A percentile compares a stretch with the other conserved stretches of the same genome.
Conservation (phyloP, 1,140 invertebrate species). For the Cyclargus thomasi region DNA sequence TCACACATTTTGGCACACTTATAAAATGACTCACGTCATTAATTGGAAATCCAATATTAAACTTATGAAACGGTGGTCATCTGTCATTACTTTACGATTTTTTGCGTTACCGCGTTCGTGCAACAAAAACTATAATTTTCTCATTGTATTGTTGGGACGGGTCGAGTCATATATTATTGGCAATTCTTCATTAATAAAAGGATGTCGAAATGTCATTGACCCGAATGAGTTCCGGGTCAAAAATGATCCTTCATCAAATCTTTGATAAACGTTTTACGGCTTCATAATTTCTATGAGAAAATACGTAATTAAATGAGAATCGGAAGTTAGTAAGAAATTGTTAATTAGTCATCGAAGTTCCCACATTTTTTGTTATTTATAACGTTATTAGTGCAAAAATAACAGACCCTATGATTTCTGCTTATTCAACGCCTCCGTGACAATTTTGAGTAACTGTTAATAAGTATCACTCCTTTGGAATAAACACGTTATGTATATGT, state of each 20-base stretch:
- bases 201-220: background rate
- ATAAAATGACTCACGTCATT: background rate
- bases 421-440: too few relatives aligned
- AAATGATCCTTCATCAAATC: background rate
- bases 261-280: background rate
- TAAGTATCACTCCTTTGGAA: too few relatives aligned
- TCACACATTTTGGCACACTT: too few relatives aligned
- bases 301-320: background rate
- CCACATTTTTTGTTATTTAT: constrained; percentile 1
- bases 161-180: background rate
- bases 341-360: background rate
- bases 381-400: background rate
- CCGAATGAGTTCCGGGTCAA: background rate
- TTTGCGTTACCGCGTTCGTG: background rate
- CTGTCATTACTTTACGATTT: background rate
- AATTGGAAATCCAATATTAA: background rate
- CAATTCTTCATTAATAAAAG: background rate
- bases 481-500: too few relatives aligned
- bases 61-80: background rate
- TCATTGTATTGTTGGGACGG: background rate
- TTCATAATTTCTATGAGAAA: background rate
- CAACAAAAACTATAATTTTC: constrained; percentile 3
- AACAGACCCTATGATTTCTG: background rate
- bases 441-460: background rate
- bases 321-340: background rate